These are phyloP conservation scores for Standfussiana lucernea DNA, from an alignment of 2,888 invertebrate species.

Conservation along the genomic window DNA sequence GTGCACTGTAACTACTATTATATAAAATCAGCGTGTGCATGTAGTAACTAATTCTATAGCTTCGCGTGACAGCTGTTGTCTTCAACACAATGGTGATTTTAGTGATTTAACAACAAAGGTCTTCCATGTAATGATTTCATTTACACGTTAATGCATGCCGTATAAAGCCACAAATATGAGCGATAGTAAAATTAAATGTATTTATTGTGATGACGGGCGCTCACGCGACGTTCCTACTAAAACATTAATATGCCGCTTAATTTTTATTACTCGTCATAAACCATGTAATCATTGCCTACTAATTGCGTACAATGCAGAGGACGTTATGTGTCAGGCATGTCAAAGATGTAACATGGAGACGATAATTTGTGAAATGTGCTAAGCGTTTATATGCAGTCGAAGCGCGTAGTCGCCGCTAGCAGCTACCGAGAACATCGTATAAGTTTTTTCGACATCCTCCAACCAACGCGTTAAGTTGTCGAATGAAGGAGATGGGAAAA, in stretches of 20 bases:
- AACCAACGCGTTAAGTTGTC: slow-evolving; percentile 81
- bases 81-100: slow-evolving; percentile 73
- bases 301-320: slow-evolving; percentile 69
- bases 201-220: slow-evolving; percentile 73
- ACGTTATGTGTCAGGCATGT: slow-evolving; percentile 65
- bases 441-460: slow-evolving; percentile 81
- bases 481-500: slow-evolving; percentile 78
- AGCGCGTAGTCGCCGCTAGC: slow-evolving; percentile 62
- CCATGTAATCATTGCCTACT: slow-evolving; percentile 71
- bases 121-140: slow-evolving; percentile 78
- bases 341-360: slow-evolving; percentile 65
- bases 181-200: slow-evolving; percentile 74
- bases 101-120: slow-evolving; percentile 73
- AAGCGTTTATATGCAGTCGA: slow-evolving; percentile 77
- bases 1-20: neutral
- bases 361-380: slow-evolving; percentile 73
- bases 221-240: slow-evolving; percentile 72
- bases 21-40: slow-evolving; percentile 21
- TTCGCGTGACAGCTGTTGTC: slow-evolving; percentile 75
- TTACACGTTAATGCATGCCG: slow-evolving; percentile 74
- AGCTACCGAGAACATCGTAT: slow-evolving; percentile 73
- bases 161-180: slow-evolving; percentile 69
- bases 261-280: slow-evolving; percentile 70
- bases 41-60: slow-evolving; percentile 60
- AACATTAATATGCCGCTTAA: slow-evolving; percentile 67